phyloP scores from a whole-genome alignment of 2,113 vertebrate genomes.

The Stercorarius parasiticus region DNA sequence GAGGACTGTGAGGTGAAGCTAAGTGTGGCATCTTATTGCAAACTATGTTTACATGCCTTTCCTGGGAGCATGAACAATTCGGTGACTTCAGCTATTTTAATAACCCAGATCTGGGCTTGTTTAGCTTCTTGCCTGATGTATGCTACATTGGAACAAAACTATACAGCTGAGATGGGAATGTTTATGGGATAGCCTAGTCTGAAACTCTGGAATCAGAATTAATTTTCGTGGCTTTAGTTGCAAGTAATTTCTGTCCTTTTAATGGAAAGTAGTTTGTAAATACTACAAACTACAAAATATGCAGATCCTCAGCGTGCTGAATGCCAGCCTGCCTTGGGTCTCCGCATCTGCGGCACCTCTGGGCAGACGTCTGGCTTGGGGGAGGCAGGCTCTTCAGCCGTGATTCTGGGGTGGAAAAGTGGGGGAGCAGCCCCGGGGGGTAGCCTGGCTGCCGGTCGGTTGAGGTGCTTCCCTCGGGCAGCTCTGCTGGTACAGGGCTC shows the following conservation, averaged over 20 bases:
- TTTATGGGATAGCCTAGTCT: background rate
- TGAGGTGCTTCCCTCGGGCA: background rate
- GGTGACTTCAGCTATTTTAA: background rate
- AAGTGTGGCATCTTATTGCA: background rate
- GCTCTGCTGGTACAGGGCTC: background rate
- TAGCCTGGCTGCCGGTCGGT: background rate
- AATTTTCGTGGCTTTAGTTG: background rate
- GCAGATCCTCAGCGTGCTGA: no score
- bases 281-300: no score
- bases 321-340: background rate
- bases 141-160: background rate
- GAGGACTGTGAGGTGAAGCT: background rate
- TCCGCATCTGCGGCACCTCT: accelerated
- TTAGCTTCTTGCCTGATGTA: background rate
- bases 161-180: background rate
- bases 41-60: background rate
- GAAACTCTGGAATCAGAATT: background rate
- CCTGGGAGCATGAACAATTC: background rate
- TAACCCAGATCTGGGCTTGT: background rate
- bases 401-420: no score
- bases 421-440: background rate
- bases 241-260: background rate
- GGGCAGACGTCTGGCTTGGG: no score
- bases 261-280: background rate
- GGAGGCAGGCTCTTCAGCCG: background rate